Evolutionary conservation across 2,888 invertebrate genomes (phyloP).

Genomic region (Thereva nobilitata): DNA sequence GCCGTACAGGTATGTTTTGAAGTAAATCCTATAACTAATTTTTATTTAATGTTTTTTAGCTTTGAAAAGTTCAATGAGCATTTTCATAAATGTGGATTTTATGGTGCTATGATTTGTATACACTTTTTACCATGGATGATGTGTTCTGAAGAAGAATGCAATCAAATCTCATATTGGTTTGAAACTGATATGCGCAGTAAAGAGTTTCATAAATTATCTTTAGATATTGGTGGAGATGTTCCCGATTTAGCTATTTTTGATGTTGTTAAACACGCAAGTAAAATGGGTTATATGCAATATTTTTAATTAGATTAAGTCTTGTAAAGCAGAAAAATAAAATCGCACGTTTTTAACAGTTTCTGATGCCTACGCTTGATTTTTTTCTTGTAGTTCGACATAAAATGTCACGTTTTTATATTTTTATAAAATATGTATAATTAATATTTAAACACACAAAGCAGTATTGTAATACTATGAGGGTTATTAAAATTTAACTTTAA

Average conservation of each 20-base stretch:
- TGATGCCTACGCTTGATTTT: too few species aligned
- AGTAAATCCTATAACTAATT: neutral
- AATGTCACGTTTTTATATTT: too few species aligned
- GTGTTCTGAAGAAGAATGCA: slow-evolving; percentile 49
- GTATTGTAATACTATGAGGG: too few species aligned
- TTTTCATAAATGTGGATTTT: slow-evolving; percentile 53
- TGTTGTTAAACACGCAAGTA: slow-evolving; percentile 52
- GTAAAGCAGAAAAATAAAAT: too few species aligned
- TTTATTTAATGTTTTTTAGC: slow-evolving; percentile 39
- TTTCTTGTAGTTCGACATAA: too few species aligned
- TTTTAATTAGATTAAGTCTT: slow-evolving; percentile 12
- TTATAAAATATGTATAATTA: too few species aligned
- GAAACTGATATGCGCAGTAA: slow-evolving; percentile 50
- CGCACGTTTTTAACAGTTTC: too few species aligned
- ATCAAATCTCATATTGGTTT: slow-evolving; percentile 48
- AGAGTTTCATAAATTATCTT: slow-evolving; percentile 49
- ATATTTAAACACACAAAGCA: too few species aligned
- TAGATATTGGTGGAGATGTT: slow-evolving; percentile 51
- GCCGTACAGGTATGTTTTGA: slow-evolving; percentile 34
- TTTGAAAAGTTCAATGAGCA: slow-evolving; percentile 51
- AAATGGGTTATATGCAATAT: slow-evolving; percentile 52
- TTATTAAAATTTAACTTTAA: too few species aligned
- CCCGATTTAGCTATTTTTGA: slow-evolving; percentile 49
- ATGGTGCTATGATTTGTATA: slow-evolving; percentile 53
- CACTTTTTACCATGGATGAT: slow-evolving; percentile 55